phyloP scores from a whole-genome alignment of 1,140 invertebrate species.

The Drosophila varians region DNA sequence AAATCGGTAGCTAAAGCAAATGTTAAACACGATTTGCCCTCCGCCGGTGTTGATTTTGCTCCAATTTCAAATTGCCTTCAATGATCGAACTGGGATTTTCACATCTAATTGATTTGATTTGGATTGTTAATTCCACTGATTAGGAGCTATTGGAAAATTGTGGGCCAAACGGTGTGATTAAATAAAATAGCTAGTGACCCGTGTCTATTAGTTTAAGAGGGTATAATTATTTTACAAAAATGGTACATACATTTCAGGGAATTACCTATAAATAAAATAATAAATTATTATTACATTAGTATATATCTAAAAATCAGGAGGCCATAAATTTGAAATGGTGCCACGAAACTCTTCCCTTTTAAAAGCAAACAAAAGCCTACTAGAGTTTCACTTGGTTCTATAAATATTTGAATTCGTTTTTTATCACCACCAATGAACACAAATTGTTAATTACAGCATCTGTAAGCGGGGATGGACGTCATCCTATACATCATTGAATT shows the following conservation, averaged over 20 bases:
- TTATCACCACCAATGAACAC: neutral
- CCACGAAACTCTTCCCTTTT: neutral
- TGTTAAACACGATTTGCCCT: constrained; percentile 37
- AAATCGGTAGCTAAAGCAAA: constrained; percentile 55
- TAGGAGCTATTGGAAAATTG: constrained; percentile 1
- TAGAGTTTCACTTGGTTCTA: neutral
- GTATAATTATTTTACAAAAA: no score
- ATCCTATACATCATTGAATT: constrained; percentile 6
- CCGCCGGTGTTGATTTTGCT: constrained; percentile 20
- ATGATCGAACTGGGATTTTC: constrained; percentile 26
- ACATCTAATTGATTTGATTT: constrained; percentile 23
- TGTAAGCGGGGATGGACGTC: constrained; percentile 5
- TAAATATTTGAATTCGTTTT: constrained; percentile 10
- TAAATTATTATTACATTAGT: no score
- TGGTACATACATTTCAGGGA: no score
- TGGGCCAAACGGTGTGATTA: neutral
- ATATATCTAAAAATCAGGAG: no score
- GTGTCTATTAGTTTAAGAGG: no score
- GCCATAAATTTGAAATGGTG: no score
- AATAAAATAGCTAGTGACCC: neutral
- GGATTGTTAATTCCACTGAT: constrained; percentile 16
- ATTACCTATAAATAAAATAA: no score
- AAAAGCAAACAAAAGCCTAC: constrained; percentile 27
- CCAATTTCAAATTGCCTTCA: constrained; percentile 26
- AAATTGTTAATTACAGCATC: constrained; percentile 55